These are phyloP conservation scores for Ormyrus nitidulus DNA, from an alignment of 2,888 invertebrate genomes.

Conservation along the genomic window DNA sequence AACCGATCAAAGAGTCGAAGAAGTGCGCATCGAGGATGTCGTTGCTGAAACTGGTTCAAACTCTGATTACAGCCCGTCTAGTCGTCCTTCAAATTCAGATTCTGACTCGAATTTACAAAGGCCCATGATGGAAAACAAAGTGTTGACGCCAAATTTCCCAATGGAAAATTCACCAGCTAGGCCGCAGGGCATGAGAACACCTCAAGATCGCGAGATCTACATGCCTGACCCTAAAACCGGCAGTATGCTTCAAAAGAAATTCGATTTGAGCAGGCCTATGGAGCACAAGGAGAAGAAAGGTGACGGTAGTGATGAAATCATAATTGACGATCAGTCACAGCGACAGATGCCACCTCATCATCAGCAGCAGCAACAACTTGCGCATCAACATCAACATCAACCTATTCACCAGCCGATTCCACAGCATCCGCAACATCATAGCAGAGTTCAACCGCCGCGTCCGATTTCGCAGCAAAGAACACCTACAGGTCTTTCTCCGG, in stretches of 20 bases:
- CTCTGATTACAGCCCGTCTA: conserved; percentile 68
- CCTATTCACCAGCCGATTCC: conserved; percentile 23
- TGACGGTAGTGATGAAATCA: conserved; percentile 63
- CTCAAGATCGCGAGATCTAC: conserved; percentile 41
- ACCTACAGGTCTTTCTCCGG: conserved; percentile 11
- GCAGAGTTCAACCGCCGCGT: background rate
- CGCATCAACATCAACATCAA: conserved; percentile 19
- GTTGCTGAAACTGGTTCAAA: conserved; percentile 72
- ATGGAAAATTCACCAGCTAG: conserved; percentile 33
- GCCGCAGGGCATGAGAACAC: conserved; percentile 23
- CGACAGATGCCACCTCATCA: background rate
- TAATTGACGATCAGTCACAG: conserved; percentile 61
- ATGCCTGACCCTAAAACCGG: conserved; percentile 25
- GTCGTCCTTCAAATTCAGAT: conserved; percentile 66
- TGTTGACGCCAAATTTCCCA: conserved; percentile 7
- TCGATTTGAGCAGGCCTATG: conserved; percentile 16
- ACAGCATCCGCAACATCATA: conserved; percentile 8
- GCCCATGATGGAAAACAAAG: conserved; percentile 62
- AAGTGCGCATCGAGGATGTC: conserved; percentile 72
- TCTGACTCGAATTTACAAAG: conserved; percentile 67
- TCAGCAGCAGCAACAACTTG: conserved; percentile 17
- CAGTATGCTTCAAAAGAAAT: conserved; percentile 20
- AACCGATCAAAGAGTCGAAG: conserved; percentile 72
- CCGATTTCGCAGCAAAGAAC: background rate
- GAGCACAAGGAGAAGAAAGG: conserved; percentile 64